Evolutionary conservation across 2,888 invertebrate species (phyloP).

Genomic region (Danaus chrysippus): DNA sequence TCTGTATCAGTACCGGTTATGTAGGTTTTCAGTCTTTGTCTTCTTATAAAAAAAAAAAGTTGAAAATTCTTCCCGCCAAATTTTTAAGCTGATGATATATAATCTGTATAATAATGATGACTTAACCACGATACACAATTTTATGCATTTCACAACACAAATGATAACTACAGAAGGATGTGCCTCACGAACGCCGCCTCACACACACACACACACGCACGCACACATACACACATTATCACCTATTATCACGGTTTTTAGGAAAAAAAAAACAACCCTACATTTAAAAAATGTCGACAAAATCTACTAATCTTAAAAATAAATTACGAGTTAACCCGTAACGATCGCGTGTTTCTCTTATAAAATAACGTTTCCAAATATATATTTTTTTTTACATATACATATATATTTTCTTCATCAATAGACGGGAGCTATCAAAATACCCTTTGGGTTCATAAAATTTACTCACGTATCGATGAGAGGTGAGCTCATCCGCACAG

Average conservation of each 20-base stretch:
- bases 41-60: background rate
- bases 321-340: slow-evolving; percentile 70
- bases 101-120: slow-evolving; percentile 22
- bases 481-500: slow-evolving; percentile 47
- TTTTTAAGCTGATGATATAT: background rate
- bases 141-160: slow-evolving; percentile 50
- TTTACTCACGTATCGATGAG: slow-evolving; percentile 8
- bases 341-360: slow-evolving; percentile 65
- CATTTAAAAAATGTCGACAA: slow-evolving; percentile 63
- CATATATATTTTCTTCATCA: slow-evolving; percentile 37
- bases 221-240: slow-evolving; percentile 53
- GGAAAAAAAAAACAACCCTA: slow-evolving; percentile 59
- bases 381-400: slow-evolving; percentile 41
- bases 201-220: slow-evolving; percentile 60
- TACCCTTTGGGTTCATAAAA: slow-evolving; percentile 17
- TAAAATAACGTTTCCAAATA: slow-evolving; percentile 46
- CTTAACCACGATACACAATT: slow-evolving; percentile 26
- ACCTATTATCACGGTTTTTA: slow-evolving; percentile 79
- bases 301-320: slow-evolving; percentile 75
- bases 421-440: slow-evolving; percentile 45
- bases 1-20: background rate
- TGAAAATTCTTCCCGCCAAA: background rate
- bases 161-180: slow-evolving; percentile 53
- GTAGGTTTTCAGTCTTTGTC: slow-evolving; percentile 12
- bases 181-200: slow-evolving; percentile 71